Evolutionary conservation across 1,140 invertebrate species (phyloP).

Genomic region (Drosophila athabasca): DNA sequence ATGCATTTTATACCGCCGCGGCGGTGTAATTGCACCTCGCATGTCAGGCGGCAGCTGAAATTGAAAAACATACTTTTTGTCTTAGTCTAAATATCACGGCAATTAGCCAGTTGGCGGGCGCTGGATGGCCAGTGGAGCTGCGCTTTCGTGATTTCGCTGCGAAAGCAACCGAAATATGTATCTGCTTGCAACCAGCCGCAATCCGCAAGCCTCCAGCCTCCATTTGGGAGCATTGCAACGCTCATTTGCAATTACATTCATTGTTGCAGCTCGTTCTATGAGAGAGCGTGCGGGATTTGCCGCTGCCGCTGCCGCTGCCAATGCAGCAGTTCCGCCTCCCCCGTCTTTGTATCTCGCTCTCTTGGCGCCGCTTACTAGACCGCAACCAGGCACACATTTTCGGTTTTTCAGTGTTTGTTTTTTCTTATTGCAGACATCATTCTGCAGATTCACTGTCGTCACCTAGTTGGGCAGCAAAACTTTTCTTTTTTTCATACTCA

Average conservation of each 20-base stretch:
- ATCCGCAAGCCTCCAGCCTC: conserved; percentile 9
- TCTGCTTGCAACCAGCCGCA: not conserved
- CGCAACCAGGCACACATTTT: conserved; percentile 51
- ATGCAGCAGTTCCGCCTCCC: conserved; percentile 18
- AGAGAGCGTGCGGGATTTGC: conserved; percentile 60
- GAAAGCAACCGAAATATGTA: conserved; percentile 60
- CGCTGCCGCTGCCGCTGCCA: conserved; percentile 6
- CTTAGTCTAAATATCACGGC: conserved; percentile 81
- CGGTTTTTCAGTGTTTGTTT: conserved; percentile 12
- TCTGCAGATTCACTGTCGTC: conserved; percentile 66
- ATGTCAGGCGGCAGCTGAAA: conserved; percentile 71
- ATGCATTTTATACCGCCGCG: conserved; percentile 75
- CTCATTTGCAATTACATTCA: conserved; percentile 67
- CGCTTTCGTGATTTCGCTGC: conserved; percentile 76
- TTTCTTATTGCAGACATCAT: conserved; percentile 11
- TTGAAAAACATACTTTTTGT: conserved; percentile 67
- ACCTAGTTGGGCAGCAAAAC: conserved; percentile 48
- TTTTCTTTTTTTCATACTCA: conserved; percentile 57
- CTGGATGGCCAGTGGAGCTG: conserved; percentile 57
- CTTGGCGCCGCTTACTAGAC: conserved; percentile 60
- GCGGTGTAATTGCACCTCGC: conserved; percentile 59
- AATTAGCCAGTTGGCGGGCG: conserved; percentile 61
- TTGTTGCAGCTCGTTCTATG: conserved; percentile 66
- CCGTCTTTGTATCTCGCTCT: conserved; percentile 22
- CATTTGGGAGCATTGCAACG: not conserved